These are phyloP conservation scores for Drosophila aldrichi DNA, from an alignment of 2,888 invertebrate species.

Conservation along the genomic window DNA sequence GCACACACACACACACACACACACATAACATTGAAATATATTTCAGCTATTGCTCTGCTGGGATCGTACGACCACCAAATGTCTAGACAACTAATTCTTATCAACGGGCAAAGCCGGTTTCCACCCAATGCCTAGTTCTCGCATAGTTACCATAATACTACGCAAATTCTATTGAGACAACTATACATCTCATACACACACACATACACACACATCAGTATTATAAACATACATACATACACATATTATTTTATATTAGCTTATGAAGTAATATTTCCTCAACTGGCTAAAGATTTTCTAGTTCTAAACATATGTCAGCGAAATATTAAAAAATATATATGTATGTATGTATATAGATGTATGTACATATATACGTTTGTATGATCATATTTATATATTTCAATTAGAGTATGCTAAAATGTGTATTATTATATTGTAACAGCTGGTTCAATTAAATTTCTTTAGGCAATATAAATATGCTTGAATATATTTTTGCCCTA, in stretches of 20 bases:
- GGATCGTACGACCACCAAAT: slow-evolving; percentile 25
- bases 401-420: slow-evolving; percentile 1
- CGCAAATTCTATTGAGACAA: slow-evolving; percentile 14
- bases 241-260: slow-evolving; percentile 4
- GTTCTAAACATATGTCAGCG: slow-evolving; percentile 1
- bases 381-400: neutral
- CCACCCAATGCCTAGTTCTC: slow-evolving; percentile 12
- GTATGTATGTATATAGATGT: neutral
- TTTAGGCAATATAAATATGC: too few relatives aligned
- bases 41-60: slow-evolving; percentile 7
- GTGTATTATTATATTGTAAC: neutral
- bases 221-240: neutral
- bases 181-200: neutral
- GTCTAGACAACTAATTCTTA: slow-evolving; percentile 32
- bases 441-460: neutral
- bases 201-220: neutral
- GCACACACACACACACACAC: neutral
- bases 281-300: slow-evolving; percentile 2
- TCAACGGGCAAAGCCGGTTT: slow-evolving; percentile 51
- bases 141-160: slow-evolving; percentile 24
- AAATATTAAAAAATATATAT: neutral
- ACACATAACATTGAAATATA: neutral
- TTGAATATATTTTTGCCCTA: neutral
- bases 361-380: too few relatives aligned
- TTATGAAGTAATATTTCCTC: slow-evolving; percentile 20